Percentiles rank a stretch among this genome's conserved stretches.
These are phyloP conservation scores for Tenthredo scrophulariae DNA, from an alignment of 2,888 invertebrate genomes.

Conservation along the genomic window DNA sequence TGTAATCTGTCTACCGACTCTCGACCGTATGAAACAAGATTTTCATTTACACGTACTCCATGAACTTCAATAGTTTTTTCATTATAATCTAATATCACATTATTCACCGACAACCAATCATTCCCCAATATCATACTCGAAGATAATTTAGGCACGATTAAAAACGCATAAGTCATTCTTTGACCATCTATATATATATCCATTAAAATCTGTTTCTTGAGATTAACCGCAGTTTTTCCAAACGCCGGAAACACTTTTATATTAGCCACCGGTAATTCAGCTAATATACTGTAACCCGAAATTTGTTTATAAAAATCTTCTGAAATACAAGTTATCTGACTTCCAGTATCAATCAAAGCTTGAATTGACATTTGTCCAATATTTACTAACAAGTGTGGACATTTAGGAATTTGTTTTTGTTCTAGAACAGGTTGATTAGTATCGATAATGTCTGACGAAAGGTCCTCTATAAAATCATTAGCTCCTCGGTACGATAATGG, in stretches of 20 bases:
- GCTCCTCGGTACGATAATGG: conserved; percentile 37
- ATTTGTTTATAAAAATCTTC: conserved; percentile 57
- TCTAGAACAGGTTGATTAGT: not conserved
- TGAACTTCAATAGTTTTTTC: conserved; percentile 4
- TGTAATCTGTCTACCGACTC: not conserved
- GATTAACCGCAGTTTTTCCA: conserved; percentile 54
- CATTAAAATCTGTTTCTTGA: conserved; percentile 55
- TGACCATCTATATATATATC: no score
- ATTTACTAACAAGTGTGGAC: conserved; percentile 52
- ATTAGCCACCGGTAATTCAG: conserved; percentile 57
- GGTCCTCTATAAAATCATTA: conserved; percentile 55
- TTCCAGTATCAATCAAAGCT: conserved; percentile 59
- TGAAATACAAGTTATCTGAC: conserved; percentile 59
- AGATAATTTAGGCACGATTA: no score
- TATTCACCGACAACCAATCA: no score
- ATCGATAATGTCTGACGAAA: conserved; percentile 45
- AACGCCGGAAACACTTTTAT: conserved; percentile 56
- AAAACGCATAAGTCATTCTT: no score
- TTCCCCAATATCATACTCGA: no score
- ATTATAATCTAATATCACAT: conserved; percentile 54
- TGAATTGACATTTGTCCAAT: conserved; percentile 41
- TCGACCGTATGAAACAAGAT: conserved; percentile 26
- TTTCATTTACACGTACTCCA: not conserved
- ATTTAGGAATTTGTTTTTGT: conserved; percentile 30
- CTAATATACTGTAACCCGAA: conserved; percentile 36